Evolutionary conservation across 2,888 invertebrate genomes (phyloP).

Genomic region (Drosophila limbata): DNA sequence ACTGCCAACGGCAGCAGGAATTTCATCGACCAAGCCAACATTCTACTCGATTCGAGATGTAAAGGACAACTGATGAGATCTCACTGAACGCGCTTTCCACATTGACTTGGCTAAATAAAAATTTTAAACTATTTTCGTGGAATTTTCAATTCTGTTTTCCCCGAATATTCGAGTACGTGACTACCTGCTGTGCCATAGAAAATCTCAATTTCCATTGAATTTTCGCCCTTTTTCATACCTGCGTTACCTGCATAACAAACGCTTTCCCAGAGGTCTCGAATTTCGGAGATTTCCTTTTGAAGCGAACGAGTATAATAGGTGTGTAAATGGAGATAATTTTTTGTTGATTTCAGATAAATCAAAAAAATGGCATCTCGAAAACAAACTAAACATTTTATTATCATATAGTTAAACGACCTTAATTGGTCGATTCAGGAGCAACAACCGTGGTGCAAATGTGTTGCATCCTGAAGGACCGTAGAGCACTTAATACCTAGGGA

Average conservation of each 20-base stretch:
- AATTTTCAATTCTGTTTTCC: constrained; percentile 40
- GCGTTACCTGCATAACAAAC: constrained; percentile 19
- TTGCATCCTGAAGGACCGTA: constrained; percentile 27
- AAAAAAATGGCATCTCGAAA: constrained; percentile 18
- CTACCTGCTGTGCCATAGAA: constrained; percentile 65
- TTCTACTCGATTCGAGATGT: constrained; percentile 45
- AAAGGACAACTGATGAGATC: constrained; percentile 60
- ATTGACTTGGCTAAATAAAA: constrained; percentile 17
- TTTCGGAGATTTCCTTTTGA: constrained; percentile 17
- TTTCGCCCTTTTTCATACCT: constrained; percentile 49
- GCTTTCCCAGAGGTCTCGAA: constrained; percentile 31
- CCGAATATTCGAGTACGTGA: constrained; percentile 42
- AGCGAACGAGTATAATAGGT: neutral
- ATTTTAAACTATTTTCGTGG: constrained; percentile 22
- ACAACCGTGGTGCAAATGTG: constrained; percentile 40
- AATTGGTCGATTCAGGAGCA: constrained; percentile 33
- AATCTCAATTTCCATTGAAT: constrained; percentile 64
- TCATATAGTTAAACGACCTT: constrained; percentile 16
- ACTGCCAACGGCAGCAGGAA: constrained; percentile 48
- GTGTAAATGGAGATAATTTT: neutral
- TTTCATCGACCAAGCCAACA: constrained; percentile 38
- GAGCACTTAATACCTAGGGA: constrained; percentile 43
- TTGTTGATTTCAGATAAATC: neutral
- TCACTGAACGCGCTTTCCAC: constrained; percentile 1
- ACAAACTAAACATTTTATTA: constrained; percentile 43